Percentiles rank a stretch among this genome's conserved stretches.
Conservation (phyloP, 2,888 invertebrate species). For the Macrophya alboannulata region DNA sequence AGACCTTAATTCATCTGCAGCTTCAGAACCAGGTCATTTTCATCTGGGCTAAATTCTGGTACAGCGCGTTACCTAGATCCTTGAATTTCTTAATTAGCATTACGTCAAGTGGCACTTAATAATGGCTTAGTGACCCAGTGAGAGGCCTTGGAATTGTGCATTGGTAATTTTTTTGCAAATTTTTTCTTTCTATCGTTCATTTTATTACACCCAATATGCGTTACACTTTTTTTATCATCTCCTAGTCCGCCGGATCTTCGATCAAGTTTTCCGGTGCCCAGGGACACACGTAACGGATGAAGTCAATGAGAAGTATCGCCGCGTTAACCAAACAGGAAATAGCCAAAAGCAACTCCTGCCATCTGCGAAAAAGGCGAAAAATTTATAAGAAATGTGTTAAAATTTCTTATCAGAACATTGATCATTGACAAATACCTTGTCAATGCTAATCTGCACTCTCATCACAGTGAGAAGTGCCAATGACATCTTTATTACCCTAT, state of each 20-base stretch:
- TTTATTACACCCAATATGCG: not conserved
- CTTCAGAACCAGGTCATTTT: slow-evolving; percentile 14
- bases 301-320: slow-evolving; percentile 29
- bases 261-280: not conserved
- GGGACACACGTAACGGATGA: slow-evolving; percentile 33
- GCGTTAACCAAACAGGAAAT: slow-evolving; percentile 40
- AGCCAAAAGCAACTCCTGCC: slow-evolving; percentile 41
- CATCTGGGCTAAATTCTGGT: not conserved
- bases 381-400: not conserved
- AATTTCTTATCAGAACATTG: not conserved
- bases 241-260: not conserved
- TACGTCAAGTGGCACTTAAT: slow-evolving; percentile 24
- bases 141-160: slow-evolving; percentile 11
- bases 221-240: not conserved
- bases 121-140: slow-evolving; percentile 25
- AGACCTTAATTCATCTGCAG: not conserved
- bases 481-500: slow-evolving; percentile 10
- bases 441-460: not conserved
- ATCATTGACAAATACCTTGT: not conserved
- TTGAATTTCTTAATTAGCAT: slow-evolving; percentile 44
- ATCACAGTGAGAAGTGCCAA: no score
- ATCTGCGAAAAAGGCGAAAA: not conserved
- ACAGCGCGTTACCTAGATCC: slow-evolving; percentile 19
- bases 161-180: not conserved
- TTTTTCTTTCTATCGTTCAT: not conserved